Conservation (phyloP, 2,113 vertebrate species). For the Ceratotherium simum region DNA sequence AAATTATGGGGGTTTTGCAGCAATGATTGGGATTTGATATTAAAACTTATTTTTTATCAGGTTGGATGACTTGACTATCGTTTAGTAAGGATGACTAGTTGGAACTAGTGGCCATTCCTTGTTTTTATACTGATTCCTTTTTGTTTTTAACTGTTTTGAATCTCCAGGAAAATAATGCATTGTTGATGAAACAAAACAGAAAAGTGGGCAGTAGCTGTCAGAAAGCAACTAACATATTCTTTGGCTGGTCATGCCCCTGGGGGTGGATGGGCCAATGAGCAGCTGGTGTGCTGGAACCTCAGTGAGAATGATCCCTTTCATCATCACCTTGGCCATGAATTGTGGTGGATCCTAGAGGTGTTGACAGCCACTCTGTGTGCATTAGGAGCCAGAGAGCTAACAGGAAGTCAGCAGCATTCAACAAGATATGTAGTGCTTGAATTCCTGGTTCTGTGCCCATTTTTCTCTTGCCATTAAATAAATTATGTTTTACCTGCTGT, state of each 20-base stretch:
- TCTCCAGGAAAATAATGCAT: neutral
- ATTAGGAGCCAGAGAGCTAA: constrained; percentile 59
- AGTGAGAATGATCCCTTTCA: constrained; percentile 10
- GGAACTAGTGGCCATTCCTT: neutral
- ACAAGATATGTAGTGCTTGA: constrained; percentile 31
- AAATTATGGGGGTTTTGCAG: neutral
- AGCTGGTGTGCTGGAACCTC: neutral
- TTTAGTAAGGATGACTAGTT: neutral
- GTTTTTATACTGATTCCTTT: neutral
- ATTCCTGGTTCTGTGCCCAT: constrained; percentile 44
- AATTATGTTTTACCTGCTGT: neutral
- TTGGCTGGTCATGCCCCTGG: constrained; percentile 72
- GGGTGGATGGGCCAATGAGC: constrained; percentile 66
- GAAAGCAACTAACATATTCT: constrained; percentile 52
- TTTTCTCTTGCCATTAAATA: neutral
- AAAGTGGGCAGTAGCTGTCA: constrained; percentile 68
- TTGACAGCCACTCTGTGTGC: constrained; percentile 75
- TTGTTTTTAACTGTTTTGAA: neutral
- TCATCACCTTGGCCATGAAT: constrained; percentile 36
- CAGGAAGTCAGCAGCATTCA: constrained; percentile 63
- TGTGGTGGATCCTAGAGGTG: constrained; percentile 58
- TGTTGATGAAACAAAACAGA: neutral
- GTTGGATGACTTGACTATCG: neutral
- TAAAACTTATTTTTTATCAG: neutral
- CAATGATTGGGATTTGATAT: neutral